Conservation (phyloP, 2,888 invertebrate species). For the Ennomos erosarius region DNA sequence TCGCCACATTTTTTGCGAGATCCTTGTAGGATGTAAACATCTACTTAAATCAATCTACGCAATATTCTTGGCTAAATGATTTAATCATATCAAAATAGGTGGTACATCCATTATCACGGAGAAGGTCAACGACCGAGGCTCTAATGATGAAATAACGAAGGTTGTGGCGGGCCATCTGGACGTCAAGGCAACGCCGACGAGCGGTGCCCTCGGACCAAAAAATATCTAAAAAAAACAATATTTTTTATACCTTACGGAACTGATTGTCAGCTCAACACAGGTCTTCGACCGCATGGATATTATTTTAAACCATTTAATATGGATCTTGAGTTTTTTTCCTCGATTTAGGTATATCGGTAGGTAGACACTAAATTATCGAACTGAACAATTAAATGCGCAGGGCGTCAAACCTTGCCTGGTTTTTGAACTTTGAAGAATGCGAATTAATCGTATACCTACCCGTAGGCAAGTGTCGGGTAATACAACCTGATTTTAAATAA, state of each 20-base stretch:
- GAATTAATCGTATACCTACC: constrained; percentile 16
- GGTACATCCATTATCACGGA: constrained; percentile 41
- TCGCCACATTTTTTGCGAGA: constrained; percentile 11
- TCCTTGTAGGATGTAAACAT: constrained; percentile 17
- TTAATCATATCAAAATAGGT: constrained; percentile 25
- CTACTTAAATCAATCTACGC: constrained; percentile 23
- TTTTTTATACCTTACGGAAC: constrained; percentile 56
- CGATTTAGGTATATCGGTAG: constrained; percentile 27
- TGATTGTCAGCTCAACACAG: constrained; percentile 45
- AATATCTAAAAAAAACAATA: constrained; percentile 44
- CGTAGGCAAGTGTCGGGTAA: constrained; percentile 12
- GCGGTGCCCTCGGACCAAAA: constrained; percentile 60
- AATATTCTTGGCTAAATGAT: constrained; percentile 17
- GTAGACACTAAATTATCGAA: constrained; percentile 34
- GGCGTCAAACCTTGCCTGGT: constrained; percentile 52
- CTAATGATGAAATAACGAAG: constrained; percentile 74
- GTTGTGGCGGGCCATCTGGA: constrained; percentile 58
- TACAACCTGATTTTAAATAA: constrained; percentile 13
- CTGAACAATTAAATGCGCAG: constrained; percentile 42
- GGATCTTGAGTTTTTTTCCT: constrained; percentile 28
- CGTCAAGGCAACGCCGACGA: constrained; percentile 59
- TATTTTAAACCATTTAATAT: constrained; percentile 49
- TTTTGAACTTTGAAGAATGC: constrained; percentile 55
- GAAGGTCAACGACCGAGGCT: constrained; percentile 67
- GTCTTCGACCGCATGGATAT: constrained; percentile 56